Percentiles rank a stretch among this genome's conserved stretches.
These are phyloP conservation scores for Sminthurinus aureus DNA, from an alignment of 2,888 invertebrate genomes.

Conservation along the genomic window DNA sequence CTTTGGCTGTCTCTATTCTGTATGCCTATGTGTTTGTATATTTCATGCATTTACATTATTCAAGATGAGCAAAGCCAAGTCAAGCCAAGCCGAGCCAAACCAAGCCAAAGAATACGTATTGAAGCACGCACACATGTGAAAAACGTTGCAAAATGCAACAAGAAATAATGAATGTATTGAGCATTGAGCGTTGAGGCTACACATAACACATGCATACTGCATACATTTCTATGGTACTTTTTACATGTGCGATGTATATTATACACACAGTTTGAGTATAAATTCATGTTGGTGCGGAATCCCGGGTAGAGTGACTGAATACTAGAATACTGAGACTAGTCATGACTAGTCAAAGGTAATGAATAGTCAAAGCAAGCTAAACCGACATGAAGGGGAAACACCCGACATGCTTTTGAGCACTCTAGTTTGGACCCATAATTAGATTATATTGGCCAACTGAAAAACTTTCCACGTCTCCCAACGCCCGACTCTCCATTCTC, in stretches of 20 bases:
- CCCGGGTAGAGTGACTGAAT: neutral
- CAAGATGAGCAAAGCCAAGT: neutral
- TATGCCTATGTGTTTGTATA: neutral
- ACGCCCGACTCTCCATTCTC: neutral
- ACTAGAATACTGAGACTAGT: neutral
- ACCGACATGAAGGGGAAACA: conserved; percentile 40
- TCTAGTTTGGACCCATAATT: conserved; percentile 29
- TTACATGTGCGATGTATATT: too few species aligned
- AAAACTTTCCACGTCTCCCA: neutral
- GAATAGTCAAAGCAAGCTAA: conserved; percentile 41
- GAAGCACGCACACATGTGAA: neutral
- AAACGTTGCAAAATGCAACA: neutral
- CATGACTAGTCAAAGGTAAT: conserved; percentile 27
- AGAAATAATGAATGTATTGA: neutral
- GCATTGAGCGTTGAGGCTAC: too few species aligned
- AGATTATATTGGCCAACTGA: conserved; percentile 28
- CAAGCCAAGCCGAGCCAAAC: too few species aligned
- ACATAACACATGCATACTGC: too few species aligned
- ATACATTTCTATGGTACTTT: too few species aligned
- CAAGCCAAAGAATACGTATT: too few species aligned
- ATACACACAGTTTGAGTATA: too few species aligned
- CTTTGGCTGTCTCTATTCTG: too few species aligned
- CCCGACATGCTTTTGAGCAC: neutral
- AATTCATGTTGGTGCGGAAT: neutral
- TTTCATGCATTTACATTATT: conserved; percentile 8